Conservation (phyloP, 2,888 invertebrate genomes). For the Eilema caniola region DNA sequence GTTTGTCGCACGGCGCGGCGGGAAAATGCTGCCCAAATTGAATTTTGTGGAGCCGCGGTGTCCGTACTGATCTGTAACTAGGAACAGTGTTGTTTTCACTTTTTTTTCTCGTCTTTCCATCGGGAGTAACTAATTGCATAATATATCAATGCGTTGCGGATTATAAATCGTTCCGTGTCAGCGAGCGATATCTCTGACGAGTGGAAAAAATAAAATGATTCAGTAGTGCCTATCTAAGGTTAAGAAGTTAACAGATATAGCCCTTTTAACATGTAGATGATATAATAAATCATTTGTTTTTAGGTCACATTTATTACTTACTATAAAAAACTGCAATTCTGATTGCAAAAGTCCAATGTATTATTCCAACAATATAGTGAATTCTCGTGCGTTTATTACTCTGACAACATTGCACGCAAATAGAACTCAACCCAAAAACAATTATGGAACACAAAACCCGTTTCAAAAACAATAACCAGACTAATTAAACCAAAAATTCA, state of each 20-base stretch:
- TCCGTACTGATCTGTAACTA: slow-evolving; percentile 70
- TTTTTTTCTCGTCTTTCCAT: slow-evolving; percentile 42
- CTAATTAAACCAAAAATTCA: slow-evolving; percentile 60
- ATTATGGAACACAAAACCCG: slow-evolving; percentile 42
- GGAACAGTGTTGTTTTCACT: slow-evolving; percentile 52
- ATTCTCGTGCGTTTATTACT: background rate
- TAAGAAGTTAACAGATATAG: slow-evolving; percentile 58
- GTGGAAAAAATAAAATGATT: slow-evolving; percentile 52
- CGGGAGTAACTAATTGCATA: slow-evolving; percentile 49
- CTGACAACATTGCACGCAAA: slow-evolving; percentile 12
- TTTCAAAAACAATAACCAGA: slow-evolving; percentile 50
- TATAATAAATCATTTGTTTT: slow-evolving; percentile 51
- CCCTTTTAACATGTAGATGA: slow-evolving; percentile 51
- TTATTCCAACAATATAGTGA: background rate
- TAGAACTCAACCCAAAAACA: slow-evolving; percentile 39
- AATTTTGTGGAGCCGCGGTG: slow-evolving; percentile 76
- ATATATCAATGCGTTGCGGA: slow-evolving; percentile 43
- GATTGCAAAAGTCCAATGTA: slow-evolving; percentile 26
- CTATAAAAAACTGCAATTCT: slow-evolving; percentile 43
- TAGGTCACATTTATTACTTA: slow-evolving; percentile 48
- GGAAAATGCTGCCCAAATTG: slow-evolving; percentile 76
- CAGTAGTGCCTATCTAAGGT: slow-evolving; percentile 49
- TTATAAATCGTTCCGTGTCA: slow-evolving; percentile 51
- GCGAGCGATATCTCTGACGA: slow-evolving; percentile 50
- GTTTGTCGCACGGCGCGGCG: slow-evolving; percentile 76